These are phyloP conservation scores for Cardiocondyla obscurior DNA, from an alignment of 1,140 invertebrate genomes.

Conservation along the genomic window DNA sequence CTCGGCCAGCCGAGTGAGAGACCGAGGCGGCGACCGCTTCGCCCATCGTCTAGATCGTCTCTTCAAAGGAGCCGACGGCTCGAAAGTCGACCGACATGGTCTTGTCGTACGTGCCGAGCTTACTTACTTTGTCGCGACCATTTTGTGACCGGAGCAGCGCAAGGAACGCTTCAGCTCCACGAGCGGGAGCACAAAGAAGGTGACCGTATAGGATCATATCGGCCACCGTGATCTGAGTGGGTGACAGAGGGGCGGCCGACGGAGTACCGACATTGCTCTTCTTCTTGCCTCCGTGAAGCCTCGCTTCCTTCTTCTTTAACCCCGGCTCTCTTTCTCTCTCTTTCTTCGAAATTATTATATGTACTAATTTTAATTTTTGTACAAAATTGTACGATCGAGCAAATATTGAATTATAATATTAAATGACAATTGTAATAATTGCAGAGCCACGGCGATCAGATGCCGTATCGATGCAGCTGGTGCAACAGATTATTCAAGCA, in stretches of 20 bases:
- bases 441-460: slow-evolving; percentile 94
- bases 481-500: slow-evolving; percentile 97
- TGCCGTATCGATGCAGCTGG: slow-evolving; percentile 95
- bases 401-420: neutral
- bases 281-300: slow-evolving; percentile 25
- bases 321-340: neutral
- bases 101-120: slow-evolving; percentile 63
- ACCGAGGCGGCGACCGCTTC: slow-evolving; percentile 55
- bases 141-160: slow-evolving; percentile 1
- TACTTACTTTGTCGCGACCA: slow-evolving; percentile 54
- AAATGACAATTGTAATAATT: slow-evolving; percentile 62
- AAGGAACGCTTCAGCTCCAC: slow-evolving; percentile 33
- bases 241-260: slow-evolving; percentile 70
- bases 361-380: too few relatives aligned
- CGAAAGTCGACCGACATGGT: slow-evolving; percentile 56
- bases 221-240: slow-evolving; percentile 69
- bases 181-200: slow-evolving; percentile 59
- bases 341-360: too few relatives aligned
- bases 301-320: neutral
- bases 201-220: slow-evolving; percentile 69
- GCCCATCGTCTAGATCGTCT: slow-evolving; percentile 67
- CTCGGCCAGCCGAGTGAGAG: neutral
- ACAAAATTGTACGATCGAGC: too few relatives aligned
- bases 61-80: slow-evolving; percentile 68
- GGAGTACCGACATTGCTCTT: neutral